Conservation (phyloP, 2,888 invertebrate species). For the Tipula confusa region DNA sequence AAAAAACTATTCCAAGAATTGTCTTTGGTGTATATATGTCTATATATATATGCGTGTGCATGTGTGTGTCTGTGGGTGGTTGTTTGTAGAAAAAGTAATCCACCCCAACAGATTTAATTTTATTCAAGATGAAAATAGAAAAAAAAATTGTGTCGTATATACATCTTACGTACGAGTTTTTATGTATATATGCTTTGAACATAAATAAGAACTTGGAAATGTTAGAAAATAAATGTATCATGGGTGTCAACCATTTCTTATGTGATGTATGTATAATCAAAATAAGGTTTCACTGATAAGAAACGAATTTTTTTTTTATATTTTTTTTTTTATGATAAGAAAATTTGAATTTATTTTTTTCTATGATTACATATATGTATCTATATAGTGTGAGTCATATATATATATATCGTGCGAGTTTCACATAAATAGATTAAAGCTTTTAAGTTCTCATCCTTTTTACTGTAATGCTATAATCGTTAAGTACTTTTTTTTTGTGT, state of each 20-base stretch:
- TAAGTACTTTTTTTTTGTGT: background rate
- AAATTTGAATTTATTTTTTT: background rate
- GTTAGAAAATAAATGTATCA: constrained; percentile 25
- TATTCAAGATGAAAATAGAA: constrained; percentile 25
- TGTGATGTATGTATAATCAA: constrained; percentile 25
- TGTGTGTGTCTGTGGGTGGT: background rate
- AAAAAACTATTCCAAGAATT: background rate
- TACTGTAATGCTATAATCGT: background rate
- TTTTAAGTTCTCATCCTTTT: constrained; percentile 12
- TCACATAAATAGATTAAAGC: constrained; percentile 16
- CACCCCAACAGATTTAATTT: constrained; percentile 12
- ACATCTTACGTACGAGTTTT: background rate
- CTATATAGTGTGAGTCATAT: background rate
- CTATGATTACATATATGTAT: background rate
- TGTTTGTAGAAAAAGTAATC: background rate
- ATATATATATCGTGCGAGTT: background rate
- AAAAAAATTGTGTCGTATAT: background rate
- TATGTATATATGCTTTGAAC: background rate
- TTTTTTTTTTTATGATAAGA: constrained; percentile 12
- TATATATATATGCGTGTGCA: background rate
- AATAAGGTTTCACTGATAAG: constrained; percentile 20
- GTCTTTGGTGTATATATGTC: background rate
- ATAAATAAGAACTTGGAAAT: constrained; percentile 20
- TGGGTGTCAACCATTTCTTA: constrained; percentile 25
- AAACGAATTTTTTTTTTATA: background rate